Evolutionary conservation across 1,140 invertebrate genomes (phyloP).

Genomic region (Microvelia longipes): DNA sequence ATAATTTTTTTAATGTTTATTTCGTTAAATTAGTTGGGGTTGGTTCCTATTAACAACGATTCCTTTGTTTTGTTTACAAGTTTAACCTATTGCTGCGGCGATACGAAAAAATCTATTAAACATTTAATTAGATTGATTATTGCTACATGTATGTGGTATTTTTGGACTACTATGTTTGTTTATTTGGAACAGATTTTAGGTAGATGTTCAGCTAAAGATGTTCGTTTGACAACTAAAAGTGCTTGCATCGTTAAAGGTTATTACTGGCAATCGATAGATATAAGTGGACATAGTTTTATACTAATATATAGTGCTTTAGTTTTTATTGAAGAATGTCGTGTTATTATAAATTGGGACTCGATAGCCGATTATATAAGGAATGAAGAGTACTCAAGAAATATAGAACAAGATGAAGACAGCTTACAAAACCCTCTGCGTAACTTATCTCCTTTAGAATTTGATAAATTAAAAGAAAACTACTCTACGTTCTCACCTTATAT

Average conservation of each 20-base stretch:
- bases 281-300: conserved; percentile 90
- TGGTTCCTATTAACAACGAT: conserved; percentile 60
- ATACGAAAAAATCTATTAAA: conserved; percentile 45
- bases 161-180: conserved; percentile 69
- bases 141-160: conserved; percentile 76
- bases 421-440: conserved; percentile 24
- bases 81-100: conserved; percentile 66
- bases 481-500: conserved; percentile 66
- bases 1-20: conserved; percentile 13
- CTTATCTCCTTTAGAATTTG: conserved; percentile 50
- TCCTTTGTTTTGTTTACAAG: conserved; percentile 68
- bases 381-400: conserved; percentile 52
- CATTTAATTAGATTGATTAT: conserved; percentile 57
- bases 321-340: conserved; percentile 76
- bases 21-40: conserved; percentile 60
- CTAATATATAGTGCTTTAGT: conserved; percentile 81
- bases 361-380: conserved; percentile 67
- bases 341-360: conserved; percentile 76
- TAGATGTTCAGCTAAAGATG: conserved; percentile 41
- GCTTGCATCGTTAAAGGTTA: conserved; percentile 55
- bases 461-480: conserved; percentile 52
- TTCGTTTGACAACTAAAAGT: conserved; percentile 39
- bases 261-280: conserved; percentile 83
- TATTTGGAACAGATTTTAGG: conserved; percentile 70
- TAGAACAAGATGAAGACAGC: conserved; percentile 27